phyloP scores from a whole-genome alignment of 92 coral and sea anemone genomes.

The Actinernus sp. region DNA sequence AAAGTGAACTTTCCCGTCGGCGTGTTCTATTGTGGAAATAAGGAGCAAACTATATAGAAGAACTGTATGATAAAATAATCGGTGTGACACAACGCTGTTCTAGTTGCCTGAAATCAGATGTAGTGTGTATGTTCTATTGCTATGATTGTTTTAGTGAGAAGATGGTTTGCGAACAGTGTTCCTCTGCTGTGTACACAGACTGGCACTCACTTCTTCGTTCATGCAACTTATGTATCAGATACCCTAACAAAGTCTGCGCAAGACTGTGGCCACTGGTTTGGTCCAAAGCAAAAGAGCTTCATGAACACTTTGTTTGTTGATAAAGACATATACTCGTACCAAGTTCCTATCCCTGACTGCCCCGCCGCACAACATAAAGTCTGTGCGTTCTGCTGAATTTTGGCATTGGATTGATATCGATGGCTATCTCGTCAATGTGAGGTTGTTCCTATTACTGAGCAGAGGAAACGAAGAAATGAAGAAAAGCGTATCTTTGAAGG shows the following conservation, averaged over 20 bases:
- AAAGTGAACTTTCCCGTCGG: conserved; percentile 37
- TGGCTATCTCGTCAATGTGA: conserved; percentile 48
- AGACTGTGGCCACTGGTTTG: conserved; percentile 50
- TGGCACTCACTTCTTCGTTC: conserved; percentile 66
- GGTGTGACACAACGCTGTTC: conserved; percentile 25
- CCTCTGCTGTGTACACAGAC: conserved; percentile 8
- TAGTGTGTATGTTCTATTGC: conserved; percentile 34
- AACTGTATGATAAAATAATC: conserved; percentile 18
- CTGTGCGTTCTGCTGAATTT: conserved; percentile 55
- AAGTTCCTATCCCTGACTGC: conserved; percentile 60
- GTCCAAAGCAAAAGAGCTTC: conserved; percentile 67
- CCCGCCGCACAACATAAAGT: conserved; percentile 73
- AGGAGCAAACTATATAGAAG: conserved; percentile 37
- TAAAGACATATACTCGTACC: conserved; percentile 46
- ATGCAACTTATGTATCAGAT: conserved; percentile 22
- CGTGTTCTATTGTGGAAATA: conserved; percentile 43
- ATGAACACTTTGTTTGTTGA: conserved; percentile 56
- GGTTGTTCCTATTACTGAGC: conserved; percentile 36
- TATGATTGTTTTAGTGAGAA: conserved; percentile 29
- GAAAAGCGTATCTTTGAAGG: conserved; percentile 26
- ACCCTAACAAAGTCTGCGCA: conserved; percentile 37
- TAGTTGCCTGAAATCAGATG: conserved; percentile 17
- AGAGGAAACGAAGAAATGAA: conserved; percentile 36
- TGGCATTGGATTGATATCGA: conserved; percentile 65
- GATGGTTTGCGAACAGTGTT: conserved; percentile 11